phyloP scores from a whole-genome alignment of 2,888 invertebrate genomes.

The Pachymerium ferrugineum region DNA sequence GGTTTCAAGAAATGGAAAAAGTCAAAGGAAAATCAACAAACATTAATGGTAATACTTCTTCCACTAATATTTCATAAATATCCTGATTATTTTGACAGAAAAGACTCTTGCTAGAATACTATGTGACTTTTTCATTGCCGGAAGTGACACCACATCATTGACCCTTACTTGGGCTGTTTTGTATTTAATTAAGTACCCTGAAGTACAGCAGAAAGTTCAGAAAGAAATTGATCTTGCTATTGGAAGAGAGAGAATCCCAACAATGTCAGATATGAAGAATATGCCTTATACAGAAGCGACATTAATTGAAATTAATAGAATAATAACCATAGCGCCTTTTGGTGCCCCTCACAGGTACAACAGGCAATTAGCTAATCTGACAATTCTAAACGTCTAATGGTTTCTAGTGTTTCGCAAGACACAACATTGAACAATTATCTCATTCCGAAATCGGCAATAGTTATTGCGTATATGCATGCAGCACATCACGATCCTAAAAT shows the following conservation, averaged over 20 bases:
- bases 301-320: background rate
- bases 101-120: background rate
- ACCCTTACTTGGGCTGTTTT: background rate
- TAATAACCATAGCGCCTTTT: background rate
- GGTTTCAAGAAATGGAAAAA: too few species aligned
- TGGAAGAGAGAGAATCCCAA: background rate
- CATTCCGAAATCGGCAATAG: constrained; percentile 23
- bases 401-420: background rate
- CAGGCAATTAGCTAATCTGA: background rate
- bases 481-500: constrained; percentile 13
- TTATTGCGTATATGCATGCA: constrained; percentile 6
- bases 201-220: background rate
- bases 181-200: background rate
- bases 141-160: background rate
- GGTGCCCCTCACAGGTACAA: background rate
- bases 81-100: background rate
- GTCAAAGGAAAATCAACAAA: too few species aligned
- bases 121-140: background rate
- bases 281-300: constrained; percentile 15
- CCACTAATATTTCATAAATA: too few species aligned
- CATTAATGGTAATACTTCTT: too few species aligned
- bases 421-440: background rate
- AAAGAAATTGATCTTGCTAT: background rate
- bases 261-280: background rate
- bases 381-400: too few species aligned